phyloP scores from a whole-genome alignment of 2,888 invertebrate genomes.

The Stenichneumon culpator region DNA sequence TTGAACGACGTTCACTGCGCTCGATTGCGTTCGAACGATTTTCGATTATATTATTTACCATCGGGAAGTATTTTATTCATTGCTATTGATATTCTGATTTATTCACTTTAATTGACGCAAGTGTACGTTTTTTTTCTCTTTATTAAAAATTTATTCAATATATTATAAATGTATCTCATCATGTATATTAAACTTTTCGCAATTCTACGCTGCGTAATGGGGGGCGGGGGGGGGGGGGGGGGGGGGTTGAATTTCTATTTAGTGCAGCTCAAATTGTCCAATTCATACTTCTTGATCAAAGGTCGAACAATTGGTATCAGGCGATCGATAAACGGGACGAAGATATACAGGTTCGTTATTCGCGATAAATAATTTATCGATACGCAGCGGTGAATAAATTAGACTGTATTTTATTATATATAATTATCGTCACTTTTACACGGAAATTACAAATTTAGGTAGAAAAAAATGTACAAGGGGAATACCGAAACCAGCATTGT shows the following conservation, averaged over 20 bases:
- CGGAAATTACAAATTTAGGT: slow-evolving; percentile 55
- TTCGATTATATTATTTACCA: not conserved
- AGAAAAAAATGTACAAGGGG: slow-evolving; percentile 63
- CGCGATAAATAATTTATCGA: not conserved
- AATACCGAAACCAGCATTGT: slow-evolving; percentile 59
- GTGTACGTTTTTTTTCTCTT: not conserved
- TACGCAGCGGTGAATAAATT: slow-evolving; percentile 9
- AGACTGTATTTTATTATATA: slow-evolving; percentile 57
- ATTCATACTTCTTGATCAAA: too few relatives aligned
- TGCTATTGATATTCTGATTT: not conserved
- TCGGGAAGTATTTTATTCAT: not conserved
- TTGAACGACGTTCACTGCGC: not conserved
- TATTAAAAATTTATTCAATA: not conserved
- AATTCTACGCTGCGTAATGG: too few relatives aligned
- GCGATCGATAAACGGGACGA: not conserved
- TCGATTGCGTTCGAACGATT: not conserved
- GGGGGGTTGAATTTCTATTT: too few relatives aligned
- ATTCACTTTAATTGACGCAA: not conserved
- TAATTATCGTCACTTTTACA: slow-evolving; percentile 53
- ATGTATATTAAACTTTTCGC: not conserved
- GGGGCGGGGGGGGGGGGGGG: too few relatives aligned
- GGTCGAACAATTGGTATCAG: too few relatives aligned
- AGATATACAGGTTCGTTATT: not conserved
- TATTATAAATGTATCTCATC: not conserved
- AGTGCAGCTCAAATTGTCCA: too few relatives aligned